Conservation (phyloP, 2,888 invertebrate species). For the Drymonia ruficornis region DNA sequence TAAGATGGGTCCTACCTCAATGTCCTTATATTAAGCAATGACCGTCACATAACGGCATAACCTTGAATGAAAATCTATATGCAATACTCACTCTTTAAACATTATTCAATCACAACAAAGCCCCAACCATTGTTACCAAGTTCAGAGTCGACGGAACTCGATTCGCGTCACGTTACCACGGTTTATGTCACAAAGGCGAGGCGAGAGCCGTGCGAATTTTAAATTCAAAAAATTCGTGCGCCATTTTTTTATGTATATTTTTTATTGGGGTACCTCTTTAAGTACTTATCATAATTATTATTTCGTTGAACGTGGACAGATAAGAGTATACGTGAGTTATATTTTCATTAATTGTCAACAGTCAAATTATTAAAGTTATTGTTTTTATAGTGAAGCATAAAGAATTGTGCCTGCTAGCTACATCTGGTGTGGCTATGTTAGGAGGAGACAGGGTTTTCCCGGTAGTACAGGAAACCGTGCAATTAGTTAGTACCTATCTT, state of each 20-base stretch:
- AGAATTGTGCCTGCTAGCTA: too few relatives aligned
- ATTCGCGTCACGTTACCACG: neutral
- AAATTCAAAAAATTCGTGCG: slow-evolving; percentile 35
- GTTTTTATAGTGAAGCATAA: too few relatives aligned
- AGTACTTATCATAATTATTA: too few relatives aligned
- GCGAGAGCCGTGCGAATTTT: slow-evolving; percentile 19
- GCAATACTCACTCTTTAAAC: neutral
- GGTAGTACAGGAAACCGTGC: too few relatives aligned
- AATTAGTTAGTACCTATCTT: too few relatives aligned
- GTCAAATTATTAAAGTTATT: too few relatives aligned
- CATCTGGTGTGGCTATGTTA: too few relatives aligned
- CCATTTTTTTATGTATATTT: slow-evolving; percentile 21
- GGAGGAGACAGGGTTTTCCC: too few relatives aligned
- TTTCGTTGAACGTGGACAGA: slow-evolving; percentile 40
- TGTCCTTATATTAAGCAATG: neutral
- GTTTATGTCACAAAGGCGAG: slow-evolving; percentile 21
- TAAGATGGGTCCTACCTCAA: neutral
- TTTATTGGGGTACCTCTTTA: too few relatives aligned
- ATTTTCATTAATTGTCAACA: neutral
- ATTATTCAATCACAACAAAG: neutral
- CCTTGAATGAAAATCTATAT: neutral
- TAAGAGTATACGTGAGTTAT: slow-evolving; percentile 19
- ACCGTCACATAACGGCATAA: neutral
- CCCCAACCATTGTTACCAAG: neutral
- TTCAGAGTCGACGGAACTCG: neutral